Percentiles rank a stretch among this genome's conserved stretches.
Conservation (phyloP, 2,113 vertebrate genomes). For the Periophthalmus modestus region DNA sequence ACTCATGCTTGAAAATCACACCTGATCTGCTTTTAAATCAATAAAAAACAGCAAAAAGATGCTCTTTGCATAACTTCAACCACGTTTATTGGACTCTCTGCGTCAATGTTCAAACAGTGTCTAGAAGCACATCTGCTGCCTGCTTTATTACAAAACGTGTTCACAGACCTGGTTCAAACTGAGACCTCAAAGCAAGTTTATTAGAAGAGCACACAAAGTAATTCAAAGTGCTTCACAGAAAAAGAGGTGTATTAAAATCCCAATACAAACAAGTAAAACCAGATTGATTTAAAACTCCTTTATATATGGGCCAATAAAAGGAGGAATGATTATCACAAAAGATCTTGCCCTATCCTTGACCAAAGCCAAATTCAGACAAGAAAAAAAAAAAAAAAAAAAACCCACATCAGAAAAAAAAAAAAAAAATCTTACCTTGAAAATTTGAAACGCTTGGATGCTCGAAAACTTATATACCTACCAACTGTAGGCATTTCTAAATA, state of each 20-base stretch:
- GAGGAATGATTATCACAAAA: not conserved
- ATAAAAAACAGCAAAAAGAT: not conserved
- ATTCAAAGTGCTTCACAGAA: no score
- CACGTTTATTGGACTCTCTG: not conserved
- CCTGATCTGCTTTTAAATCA: not conserved
- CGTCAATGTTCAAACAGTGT: not conserved
- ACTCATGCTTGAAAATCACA: not conserved
- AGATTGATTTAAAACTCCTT: not conserved
- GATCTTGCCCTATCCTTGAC: not conserved
- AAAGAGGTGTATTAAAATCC: no score
- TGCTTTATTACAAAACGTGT: slow-evolving; percentile 5
- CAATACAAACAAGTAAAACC: no score
- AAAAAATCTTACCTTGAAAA: slow-evolving; percentile 65
- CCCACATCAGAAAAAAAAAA: not conserved
- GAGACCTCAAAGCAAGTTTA: not conserved
- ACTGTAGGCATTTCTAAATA: slow-evolving; percentile 65
- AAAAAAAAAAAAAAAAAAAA: not conserved
- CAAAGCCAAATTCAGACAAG: not conserved
- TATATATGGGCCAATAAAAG: not conserved
- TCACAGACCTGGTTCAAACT: not conserved
- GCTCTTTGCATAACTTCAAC: not conserved
- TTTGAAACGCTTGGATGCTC: slow-evolving; percentile 66
- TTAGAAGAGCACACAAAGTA: no score
- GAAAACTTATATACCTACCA: slow-evolving; percentile 74
- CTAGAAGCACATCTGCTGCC: not conserved